Conservation (phyloP, 2,888 invertebrate genomes). For the Drosophila cyrtoloma region DNA sequence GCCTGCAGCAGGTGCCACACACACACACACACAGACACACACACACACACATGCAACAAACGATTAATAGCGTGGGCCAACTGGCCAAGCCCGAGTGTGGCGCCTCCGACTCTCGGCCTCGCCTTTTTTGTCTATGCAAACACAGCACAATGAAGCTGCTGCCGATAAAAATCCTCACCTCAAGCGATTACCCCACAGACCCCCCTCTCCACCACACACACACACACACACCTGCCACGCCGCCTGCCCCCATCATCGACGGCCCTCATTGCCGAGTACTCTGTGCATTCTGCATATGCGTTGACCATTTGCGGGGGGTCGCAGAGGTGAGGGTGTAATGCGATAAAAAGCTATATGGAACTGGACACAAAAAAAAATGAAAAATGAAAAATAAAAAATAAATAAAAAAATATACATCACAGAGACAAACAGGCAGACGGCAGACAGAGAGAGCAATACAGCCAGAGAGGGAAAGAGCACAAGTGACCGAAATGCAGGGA, state of each 20-base stretch:
- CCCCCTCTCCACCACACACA: not conserved
- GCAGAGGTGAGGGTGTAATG: constrained; percentile 45
- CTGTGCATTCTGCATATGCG: constrained; percentile 53
- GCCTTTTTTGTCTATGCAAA: constrained; percentile 60
- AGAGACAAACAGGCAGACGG: constrained; percentile 9
- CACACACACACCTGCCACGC: not conserved
- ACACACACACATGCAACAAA: constrained; percentile 51
- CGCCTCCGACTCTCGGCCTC: constrained; percentile 44
- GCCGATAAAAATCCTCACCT: constrained; percentile 71
- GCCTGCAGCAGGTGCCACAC: constrained; percentile 64
- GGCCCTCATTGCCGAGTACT: not conserved
- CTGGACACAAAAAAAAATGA: constrained; percentile 30
- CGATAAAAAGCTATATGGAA: constrained; percentile 60
- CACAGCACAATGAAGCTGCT: constrained; percentile 53
- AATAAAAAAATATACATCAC: constrained; percentile 22
- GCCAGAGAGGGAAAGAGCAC: constrained; percentile 8
- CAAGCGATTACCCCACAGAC: constrained; percentile 28
- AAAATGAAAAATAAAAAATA: constrained; percentile 6
- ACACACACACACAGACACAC: constrained; percentile 58
- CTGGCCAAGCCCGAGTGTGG: constrained; percentile 51
- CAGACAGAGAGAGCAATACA: constrained; percentile 4
- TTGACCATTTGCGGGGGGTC: constrained; percentile 26
- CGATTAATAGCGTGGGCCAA: constrained; percentile 55
- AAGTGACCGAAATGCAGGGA: not conserved
- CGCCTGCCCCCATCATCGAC: not conserved